Conservation (phyloP, 2,797 vertebrate species). For the Pelobates cultripes region DNA sequence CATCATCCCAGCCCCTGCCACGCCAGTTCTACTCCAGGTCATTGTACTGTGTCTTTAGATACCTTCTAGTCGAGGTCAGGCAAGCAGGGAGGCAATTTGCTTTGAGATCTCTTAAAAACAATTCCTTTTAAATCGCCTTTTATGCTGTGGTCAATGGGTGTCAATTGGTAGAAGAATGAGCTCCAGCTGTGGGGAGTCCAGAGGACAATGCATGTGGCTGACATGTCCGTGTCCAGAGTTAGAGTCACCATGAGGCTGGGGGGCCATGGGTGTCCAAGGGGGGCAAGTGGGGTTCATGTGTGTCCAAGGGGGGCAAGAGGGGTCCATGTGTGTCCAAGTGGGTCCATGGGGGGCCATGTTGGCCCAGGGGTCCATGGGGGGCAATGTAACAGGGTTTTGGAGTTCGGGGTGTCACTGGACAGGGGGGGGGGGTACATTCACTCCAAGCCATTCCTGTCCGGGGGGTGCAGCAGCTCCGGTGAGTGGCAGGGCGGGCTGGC, state of each 20-base stretch:
- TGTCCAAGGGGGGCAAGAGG: no score
- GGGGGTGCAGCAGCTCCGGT: slow-evolving; percentile 89
- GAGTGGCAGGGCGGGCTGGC: slow-evolving; percentile 93
- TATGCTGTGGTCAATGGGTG: slow-evolving; percentile 21
- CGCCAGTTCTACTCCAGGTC: neutral
- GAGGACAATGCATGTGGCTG: slow-evolving; percentile 59
- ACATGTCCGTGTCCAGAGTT: slow-evolving; percentile 60
- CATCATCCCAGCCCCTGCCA: neutral
- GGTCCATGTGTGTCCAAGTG: no score
- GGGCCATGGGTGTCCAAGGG: neutral
- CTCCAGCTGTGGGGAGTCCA: slow-evolving; percentile 4
- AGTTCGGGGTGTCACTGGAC: no score
- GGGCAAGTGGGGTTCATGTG: no score
- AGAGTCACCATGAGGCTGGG: slow-evolving; percentile 30
- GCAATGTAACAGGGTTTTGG: neutral
- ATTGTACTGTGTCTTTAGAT: slow-evolving; percentile 1
- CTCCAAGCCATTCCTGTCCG: slow-evolving; percentile 81
- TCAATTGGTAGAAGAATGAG: slow-evolving; percentile 8
- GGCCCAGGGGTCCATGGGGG: neutral
- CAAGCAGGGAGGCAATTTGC: slow-evolving; percentile 18
- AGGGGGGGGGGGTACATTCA: slow-evolving; percentile 59
- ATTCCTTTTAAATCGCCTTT: slow-evolving; percentile 25
- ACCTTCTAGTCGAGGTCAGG: slow-evolving; percentile 10
- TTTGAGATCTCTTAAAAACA: slow-evolving; percentile 9
- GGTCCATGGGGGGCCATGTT: no score